Evolutionary conservation across 1,140 invertebrate species (phyloP).

Genomic region (Atta colombica): DNA sequence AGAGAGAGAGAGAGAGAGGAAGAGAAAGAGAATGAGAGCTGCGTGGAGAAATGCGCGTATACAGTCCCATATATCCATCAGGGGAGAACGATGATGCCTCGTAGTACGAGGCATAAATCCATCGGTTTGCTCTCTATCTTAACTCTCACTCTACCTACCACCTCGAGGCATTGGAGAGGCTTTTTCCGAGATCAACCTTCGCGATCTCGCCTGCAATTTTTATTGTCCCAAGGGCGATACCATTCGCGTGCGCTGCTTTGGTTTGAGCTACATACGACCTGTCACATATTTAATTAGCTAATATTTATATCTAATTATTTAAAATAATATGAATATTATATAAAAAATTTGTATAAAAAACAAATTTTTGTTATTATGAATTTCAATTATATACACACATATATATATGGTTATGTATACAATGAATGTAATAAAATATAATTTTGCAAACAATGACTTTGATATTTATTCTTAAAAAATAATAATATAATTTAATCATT

Average conservation of each 20-base stretch:
- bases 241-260: neutral
- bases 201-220: slow-evolving; percentile 61
- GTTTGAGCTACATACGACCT: neutral
- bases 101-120: slow-evolving; percentile 83
- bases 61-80: slow-evolving; percentile 70
- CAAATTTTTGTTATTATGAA: too few relatives aligned
- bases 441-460: neutral
- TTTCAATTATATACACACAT: too few relatives aligned
- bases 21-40: slow-evolving; percentile 8
- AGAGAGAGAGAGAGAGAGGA: neutral
- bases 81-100: slow-evolving; percentile 76
- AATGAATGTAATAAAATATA: neutral
- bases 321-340: neutral
- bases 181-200: slow-evolving; percentile 67
- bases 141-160: slow-evolving; percentile 73
- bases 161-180: slow-evolving; percentile 76
- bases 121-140: slow-evolving; percentile 82
- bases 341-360: neutral
- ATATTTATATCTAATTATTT: neutral
- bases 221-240: slow-evolving; percentile 20
- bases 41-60: slow-evolving; percentile 67
- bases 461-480: neutral
- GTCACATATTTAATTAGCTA: slow-evolving; percentile 1
- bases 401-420: neutral
- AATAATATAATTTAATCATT: neutral